A percentile compares a stretch with the other conserved stretches of the same genome.
Evolutionary conservation across 2,797 vertebrate genomes (phyloP).

Genomic region (Clarias platycephalus): DNA sequence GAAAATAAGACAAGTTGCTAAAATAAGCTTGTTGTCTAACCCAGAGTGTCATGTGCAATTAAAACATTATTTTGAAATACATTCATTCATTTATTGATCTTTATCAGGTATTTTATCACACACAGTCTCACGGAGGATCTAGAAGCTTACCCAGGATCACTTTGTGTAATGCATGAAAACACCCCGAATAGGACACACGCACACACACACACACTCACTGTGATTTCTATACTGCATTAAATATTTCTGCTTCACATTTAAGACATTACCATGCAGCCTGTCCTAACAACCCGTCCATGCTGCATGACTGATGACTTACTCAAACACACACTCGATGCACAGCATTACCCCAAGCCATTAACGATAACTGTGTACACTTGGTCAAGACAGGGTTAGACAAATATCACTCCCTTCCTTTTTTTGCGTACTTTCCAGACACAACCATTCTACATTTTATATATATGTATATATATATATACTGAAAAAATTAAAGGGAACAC

Average conservation of each 20-base stretch:
- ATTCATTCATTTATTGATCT: background rate
- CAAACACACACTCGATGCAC: background rate
- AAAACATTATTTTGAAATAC: no score
- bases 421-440: background rate
- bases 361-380: conserved; percentile 5
- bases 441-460: no score
- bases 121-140: background rate
- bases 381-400: background rate
- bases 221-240: background rate
- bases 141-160: background rate
- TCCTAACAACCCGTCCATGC: background rate
- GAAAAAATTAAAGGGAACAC: no score
- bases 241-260: background rate
- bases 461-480: no score
- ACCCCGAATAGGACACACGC: background rate
- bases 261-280: background rate
- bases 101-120: background rate
- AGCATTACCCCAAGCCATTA: conserved; percentile 8
- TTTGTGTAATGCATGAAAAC: background rate
- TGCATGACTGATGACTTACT: conserved; percentile 1
- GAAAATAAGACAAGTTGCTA: background rate
- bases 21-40: background rate
- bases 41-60: background rate
- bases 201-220: background rate
- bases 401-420: background rate